phyloP scores from a whole-genome alignment of 2,113 vertebrate genomes.

The Ictidomys tridecemlineatus region DNA sequence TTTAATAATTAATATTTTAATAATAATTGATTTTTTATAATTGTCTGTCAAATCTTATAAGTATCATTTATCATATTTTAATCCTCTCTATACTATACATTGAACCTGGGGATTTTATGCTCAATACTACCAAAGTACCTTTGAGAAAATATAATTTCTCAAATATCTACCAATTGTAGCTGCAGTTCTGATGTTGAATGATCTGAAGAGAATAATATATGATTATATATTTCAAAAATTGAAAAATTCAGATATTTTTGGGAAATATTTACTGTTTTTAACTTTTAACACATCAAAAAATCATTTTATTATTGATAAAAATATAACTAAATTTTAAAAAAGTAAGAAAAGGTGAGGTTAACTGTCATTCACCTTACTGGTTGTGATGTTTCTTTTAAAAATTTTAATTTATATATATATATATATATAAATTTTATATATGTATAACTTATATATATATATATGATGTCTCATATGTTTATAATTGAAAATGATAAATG shows the following conservation, averaged over 20 bases:
- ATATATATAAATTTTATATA: no score
- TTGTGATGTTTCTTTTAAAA: background rate
- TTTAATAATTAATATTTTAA: background rate
- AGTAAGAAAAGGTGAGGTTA: background rate
- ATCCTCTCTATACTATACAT: background rate
- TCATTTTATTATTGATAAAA: background rate
- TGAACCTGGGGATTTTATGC: background rate
- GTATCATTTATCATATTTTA: background rate
- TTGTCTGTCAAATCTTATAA: background rate
- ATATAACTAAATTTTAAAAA: background rate
- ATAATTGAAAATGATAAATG: background rate
- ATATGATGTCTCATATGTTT: background rate
- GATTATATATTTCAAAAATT: background rate
- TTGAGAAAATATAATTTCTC: background rate
- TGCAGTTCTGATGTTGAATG: background rate
- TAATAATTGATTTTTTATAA: background rate
- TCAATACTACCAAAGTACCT: background rate
- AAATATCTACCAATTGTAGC: background rate
- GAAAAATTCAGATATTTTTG: background rate
- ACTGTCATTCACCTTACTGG: background rate
- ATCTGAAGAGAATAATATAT: background rate
- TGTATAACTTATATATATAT: no score
- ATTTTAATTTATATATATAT: background rate
- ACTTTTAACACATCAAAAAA: background rate
- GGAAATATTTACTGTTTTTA: background rate